Conservation (phyloP, 2,888 invertebrate genomes). For the Phoenoteleia sp. region DNA sequence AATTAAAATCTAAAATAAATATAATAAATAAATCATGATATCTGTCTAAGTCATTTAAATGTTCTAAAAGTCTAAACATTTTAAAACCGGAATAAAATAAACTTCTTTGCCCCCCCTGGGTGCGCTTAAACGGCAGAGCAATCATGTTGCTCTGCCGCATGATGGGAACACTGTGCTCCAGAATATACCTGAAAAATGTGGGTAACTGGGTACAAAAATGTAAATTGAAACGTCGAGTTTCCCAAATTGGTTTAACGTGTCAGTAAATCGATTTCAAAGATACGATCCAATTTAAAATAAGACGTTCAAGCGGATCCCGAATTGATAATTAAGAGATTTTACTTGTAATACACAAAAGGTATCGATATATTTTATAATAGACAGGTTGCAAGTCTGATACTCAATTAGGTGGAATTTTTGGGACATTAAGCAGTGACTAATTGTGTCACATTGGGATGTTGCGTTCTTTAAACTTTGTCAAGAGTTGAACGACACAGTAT, state of each 20-base stretch:
- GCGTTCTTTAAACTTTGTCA: too few relatives aligned
- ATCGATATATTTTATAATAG: constrained; percentile 21
- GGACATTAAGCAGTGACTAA: background rate
- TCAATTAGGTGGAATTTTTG: constrained; percentile 5
- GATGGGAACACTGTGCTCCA: constrained; percentile 36
- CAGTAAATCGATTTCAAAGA: constrained; percentile 29
- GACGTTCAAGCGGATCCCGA: too few relatives aligned
- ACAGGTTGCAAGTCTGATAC: background rate
- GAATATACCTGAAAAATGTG: constrained; percentile 40
- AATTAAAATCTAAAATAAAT: too few relatives aligned
- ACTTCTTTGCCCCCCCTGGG: too few relatives aligned
- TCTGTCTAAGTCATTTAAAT: too few relatives aligned
- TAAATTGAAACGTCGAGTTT: constrained; percentile 59
- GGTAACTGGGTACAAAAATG: constrained; percentile 51
- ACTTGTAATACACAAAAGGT: constrained; percentile 35
- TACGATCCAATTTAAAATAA: too few relatives aligned
- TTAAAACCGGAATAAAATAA: too few relatives aligned
- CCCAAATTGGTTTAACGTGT: constrained; percentile 56
- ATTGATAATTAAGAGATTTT: constrained; percentile 32
- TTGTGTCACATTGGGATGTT: background rate
- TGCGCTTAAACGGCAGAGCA: too few relatives aligned
- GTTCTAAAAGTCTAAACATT: too few relatives aligned
- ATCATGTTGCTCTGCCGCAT: too few relatives aligned
- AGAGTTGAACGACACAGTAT: too few relatives aligned
- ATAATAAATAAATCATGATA: too few relatives aligned